Conservation (phyloP, 2,113 vertebrate genomes). For the Petrocephalus zakoni region DNA sequence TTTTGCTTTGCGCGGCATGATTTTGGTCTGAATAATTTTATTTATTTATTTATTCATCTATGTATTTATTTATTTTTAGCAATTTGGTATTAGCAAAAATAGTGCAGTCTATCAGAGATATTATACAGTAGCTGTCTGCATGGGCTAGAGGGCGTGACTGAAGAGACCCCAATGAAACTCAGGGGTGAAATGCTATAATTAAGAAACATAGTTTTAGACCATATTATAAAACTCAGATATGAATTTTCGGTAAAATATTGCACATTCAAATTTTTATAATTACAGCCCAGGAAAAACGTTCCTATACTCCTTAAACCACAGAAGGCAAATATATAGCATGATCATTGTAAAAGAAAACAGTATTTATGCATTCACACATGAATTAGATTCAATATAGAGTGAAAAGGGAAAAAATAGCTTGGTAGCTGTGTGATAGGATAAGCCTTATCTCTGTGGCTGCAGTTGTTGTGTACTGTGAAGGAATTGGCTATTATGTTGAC, state of each 20-base stretch:
- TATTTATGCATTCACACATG: slow-evolving; percentile 23
- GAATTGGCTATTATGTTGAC: slow-evolving; percentile 57
- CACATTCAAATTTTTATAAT: slow-evolving; percentile 9
- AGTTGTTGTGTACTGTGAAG: slow-evolving; percentile 48
- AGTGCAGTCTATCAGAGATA: not conserved
- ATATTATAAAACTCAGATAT: not conserved
- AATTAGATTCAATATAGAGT: slow-evolving; percentile 28
- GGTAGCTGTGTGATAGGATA: slow-evolving; percentile 49
- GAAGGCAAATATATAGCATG: not conserved
- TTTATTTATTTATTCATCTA: not conserved
- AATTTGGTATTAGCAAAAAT: not conserved
- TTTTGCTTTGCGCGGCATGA: not conserved
- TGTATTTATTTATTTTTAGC: not conserved
- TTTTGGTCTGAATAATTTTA: not conserved
- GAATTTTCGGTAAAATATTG: not conserved
- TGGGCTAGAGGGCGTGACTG: not conserved
- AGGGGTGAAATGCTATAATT: not conserved
- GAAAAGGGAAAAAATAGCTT: slow-evolving; percentile 30
- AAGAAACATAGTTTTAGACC: not conserved
- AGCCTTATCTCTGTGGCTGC: slow-evolving; percentile 58
- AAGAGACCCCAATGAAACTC: not conserved
- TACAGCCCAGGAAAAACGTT: not conserved
- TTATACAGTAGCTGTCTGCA: not conserved
- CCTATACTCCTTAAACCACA: not conserved
- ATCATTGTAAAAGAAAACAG: not conserved